Evolutionary conservation across 1,140 invertebrate species (phyloP), one percentile per base, ranked within the genome.

Genomic region (Diorhabda sublineata): DNA sequence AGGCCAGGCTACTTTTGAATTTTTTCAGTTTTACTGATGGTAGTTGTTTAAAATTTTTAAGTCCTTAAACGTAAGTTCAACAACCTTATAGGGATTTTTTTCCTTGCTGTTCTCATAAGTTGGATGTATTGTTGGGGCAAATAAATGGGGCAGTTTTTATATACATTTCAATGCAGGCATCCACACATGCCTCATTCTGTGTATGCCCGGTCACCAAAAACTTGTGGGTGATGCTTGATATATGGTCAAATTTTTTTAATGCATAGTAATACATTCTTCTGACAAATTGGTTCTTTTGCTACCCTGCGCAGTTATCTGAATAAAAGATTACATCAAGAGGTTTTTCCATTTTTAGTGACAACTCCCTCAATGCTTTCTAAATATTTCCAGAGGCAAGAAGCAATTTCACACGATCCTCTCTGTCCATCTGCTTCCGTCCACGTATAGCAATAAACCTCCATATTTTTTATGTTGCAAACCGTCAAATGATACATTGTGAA

Each of bases 401-500:
- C 79, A 70, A 84, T 84, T 75, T 82, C 80, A 65, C 79, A 81
- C 8, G 80, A 76, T 4, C 78, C 81, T 63, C 81, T 76, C 44
- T 80, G 78, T 11, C 73, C 83, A 59, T 80, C 71, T 4, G 73
- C 73, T 73, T 85, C 83, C 73, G 81, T 74, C 81, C 83, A 85
- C 41, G 82, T 74, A 71, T 77, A 82, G 66, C 82, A 80, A 8
- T 8, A 57, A 45, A 11, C 58, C 5, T 62, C 4, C 47, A 74
- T 69, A n/a, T 67, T 77, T 41, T 56, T 69, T 5, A 80, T 57
- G 61, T 82, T 75, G 73, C 71, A 56, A 7, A 80, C 73, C 42
- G 78, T 80, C 63, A 80, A 81, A 65, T 80, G 77, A 42, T 72
- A 72, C 45, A 66, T 74, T 41, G 76, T 75, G 3, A 79, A 70